Percentiles rank a stretch among this genome's conserved stretches.
Evolutionary conservation across 2,797 vertebrate genomes (phyloP).

Genomic region (Cyprinella venusta): DNA sequence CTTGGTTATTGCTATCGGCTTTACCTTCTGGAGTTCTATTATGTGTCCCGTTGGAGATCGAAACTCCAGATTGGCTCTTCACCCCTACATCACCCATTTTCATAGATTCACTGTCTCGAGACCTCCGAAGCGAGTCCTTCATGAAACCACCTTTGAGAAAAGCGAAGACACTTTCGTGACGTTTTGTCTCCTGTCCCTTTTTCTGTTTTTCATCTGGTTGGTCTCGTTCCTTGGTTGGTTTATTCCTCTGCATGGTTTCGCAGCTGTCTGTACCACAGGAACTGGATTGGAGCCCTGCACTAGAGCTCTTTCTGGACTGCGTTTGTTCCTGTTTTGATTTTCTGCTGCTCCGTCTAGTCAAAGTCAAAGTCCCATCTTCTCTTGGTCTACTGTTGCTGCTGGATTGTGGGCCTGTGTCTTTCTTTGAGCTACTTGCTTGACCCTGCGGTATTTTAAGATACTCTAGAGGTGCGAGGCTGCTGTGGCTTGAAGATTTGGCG

Average conservation of each 20-base stretch:
- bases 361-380: constrained; percentile 68
- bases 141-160: constrained; percentile 81
- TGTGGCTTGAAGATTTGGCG: constrained; percentile 62
- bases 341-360: constrained; percentile 74
- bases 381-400: constrained; percentile 65
- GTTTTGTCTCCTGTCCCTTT: constrained; percentile 67
- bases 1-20: constrained; percentile 46
- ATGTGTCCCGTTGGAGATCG: constrained; percentile 73
- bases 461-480: constrained; percentile 54
- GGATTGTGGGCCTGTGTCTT: constrained; percentile 50
- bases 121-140: constrained; percentile 75
- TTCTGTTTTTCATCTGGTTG: constrained; percentile 58
- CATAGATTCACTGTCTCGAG: constrained; percentile 64
- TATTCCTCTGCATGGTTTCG: constrained; percentile 64
- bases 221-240: constrained; percentile 45
- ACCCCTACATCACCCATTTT: constrained; percentile 53
- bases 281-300: constrained; percentile 64
- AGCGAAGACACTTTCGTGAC: constrained; percentile 76
- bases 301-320: constrained; percentile 65
- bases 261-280: constrained; percentile 66
- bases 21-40: constrained; percentile 64
- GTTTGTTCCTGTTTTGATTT: constrained; percentile 69
- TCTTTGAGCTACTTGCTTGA: constrained; percentile 63
- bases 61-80: constrained; percentile 64
- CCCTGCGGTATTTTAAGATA: constrained; percentile 64